Conservation (phyloP, 2,888 invertebrate species). For the Temnothorax ravouxi region DNA sequence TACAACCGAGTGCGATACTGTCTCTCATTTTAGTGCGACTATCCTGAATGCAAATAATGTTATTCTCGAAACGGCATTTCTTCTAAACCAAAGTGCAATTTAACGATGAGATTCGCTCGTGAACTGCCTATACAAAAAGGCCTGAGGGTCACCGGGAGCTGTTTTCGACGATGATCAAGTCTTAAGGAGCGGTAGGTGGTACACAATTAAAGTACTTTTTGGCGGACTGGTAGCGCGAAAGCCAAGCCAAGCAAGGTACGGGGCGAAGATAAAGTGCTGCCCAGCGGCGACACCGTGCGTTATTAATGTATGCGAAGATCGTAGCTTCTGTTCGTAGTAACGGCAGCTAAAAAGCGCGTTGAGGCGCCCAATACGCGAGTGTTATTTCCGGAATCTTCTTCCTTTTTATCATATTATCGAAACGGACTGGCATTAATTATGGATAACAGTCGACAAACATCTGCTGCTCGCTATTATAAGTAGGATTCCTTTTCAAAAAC, state of each 20-base stretch:
- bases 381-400: slow-evolving; percentile 13
- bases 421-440: neutral
- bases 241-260: slow-evolving; percentile 63
- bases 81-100: slow-evolving; percentile 25
- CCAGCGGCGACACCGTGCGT: slow-evolving; percentile 85
- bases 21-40: neutral
- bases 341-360: slow-evolving; percentile 25
- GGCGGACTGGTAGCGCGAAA: slow-evolving; percentile 74
- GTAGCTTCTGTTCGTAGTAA: slow-evolving; percentile 82
- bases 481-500: slow-evolving; percentile 14
- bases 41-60: slow-evolving; percentile 10
- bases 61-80: slow-evolving; percentile 6
- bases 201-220: slow-evolving; percentile 80
- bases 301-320: slow-evolving; percentile 85
- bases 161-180: slow-evolving; percentile 68
- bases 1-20: neutral
- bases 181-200: slow-evolving; percentile 70
- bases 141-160: slow-evolving; percentile 51
- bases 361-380: neutral
- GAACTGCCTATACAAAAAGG: slow-evolving; percentile 49
- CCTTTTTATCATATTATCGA: slow-evolving; percentile 12
- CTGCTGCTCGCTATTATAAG: neutral
- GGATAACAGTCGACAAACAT: slow-evolving; percentile 3
- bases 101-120: slow-evolving; percentile 38
- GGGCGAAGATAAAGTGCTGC: slow-evolving; percentile 85